Evolutionary conservation across 2,113 vertebrate species (phyloP), one percentile per base, ranked within the genome.

Genomic region (Megaptera novaeangliae): DNA sequence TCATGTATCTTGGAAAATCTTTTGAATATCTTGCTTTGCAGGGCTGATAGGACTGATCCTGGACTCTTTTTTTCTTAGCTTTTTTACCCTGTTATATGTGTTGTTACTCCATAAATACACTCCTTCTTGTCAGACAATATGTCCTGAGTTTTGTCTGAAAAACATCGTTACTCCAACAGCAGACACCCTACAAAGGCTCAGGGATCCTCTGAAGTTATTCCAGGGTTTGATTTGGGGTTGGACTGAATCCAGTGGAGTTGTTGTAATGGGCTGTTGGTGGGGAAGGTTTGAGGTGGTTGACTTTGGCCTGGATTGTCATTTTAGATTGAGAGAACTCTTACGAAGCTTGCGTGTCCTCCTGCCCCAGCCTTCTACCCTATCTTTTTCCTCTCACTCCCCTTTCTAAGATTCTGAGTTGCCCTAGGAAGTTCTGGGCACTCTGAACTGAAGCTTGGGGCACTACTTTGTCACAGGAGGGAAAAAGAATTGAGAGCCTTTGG

Each of bases 71-170:
- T 93, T 41, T 55, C 46, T 96, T 31, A 36, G 36, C 39, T 17
- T 80, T 84, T 71, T 49, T 29, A 75, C 49, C 46, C 29, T 78
- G n/a, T 78, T 75, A 18, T 57, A 11, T 82, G 52, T 88, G 74
- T 74, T 75, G 29, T 78, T 94, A 39, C 31, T 97, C 61, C 66
- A 83, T 89, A 88, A 83, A 92, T 85, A 63, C 29, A 44, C 21
- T 95, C 41, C 69, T 95, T 96, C 71, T 91, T 85, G 36, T 92
- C 82, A 97, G 77, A 97, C 25, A 93, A 6, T 93, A 63, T 95
- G 83, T 82, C 88, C 61, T 64, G 41, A 41, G 31, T 94, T 97
- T 96, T 88, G 69, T 95, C 96, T 96, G 82, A 64, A 85, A 96
- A 94, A 81, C 81, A 59, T n/a, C 66, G 41, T 74, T 91, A 17